Base-by-base conservation (phyloP, 2,797 vertebrate genomes). In the Pseudochromis fuscus region DNA sequence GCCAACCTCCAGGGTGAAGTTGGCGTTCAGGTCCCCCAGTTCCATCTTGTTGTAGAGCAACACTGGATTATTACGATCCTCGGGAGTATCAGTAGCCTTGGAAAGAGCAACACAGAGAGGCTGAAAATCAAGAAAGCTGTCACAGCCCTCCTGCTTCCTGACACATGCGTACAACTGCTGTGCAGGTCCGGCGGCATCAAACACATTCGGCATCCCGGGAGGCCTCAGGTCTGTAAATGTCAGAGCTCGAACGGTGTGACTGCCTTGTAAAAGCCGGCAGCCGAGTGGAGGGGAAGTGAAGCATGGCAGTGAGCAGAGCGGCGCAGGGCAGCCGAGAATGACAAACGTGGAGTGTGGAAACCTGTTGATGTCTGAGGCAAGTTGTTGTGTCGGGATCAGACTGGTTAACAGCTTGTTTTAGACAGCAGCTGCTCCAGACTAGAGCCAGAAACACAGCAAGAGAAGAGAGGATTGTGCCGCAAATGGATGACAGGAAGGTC, bases 31-130 rank as follows among this genome's bases (percentile, higher is more conserved):
- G 63, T 95, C 91, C 11, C 88, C 89, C 68, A 99, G 65, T 5
- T 95, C 94, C 96, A 98, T 97, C 93, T 97, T 98, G 84, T 97
- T 96, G 82, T 99, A 99, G 69, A 97, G 90, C 72, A 96, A 64
- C 88, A 96, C 95, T 0, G 96, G 96, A 74, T 98, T 96, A 50
- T 93, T 98, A 74, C 97, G 94, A 79, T 98, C 96, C 87, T 98
- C 97, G 55, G 95, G 84, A 77, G 94, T 95, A 69, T 96, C 95
- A 50, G 96, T 97, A 60, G 96, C 96, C 97, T 99, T 59, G 27
- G 27, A 85, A 45, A 71, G 37, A 48, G 13, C 31, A 49, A 71
- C 33, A 79, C 10, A 72, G n/a, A 61, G 58, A 73, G 18, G 58
- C 2, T 21, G 51, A 69, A 70, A 76, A 71, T 60, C 24, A 66